phyloP scores from a whole-genome alignment of 2,888 invertebrate species.

The Carcina quercana region DNA sequence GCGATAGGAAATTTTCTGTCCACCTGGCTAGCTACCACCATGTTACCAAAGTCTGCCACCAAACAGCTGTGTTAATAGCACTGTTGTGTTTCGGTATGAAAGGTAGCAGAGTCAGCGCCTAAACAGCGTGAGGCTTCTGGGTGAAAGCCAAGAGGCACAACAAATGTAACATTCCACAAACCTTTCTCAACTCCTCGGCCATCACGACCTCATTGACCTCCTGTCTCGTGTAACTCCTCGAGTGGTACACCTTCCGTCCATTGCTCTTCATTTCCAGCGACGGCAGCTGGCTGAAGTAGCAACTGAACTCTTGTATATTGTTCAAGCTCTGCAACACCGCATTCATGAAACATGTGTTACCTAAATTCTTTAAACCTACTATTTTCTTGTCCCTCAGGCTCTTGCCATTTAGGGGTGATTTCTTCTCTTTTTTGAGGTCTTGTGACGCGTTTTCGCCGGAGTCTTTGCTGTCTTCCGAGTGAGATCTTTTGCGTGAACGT shows the following conservation, averaged over 20 bases:
- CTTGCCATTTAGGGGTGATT: slow-evolving; percentile 55
- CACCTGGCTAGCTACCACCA: too few relatives aligned
- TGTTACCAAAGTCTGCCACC: too few relatives aligned
- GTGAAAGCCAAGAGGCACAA: too few relatives aligned
- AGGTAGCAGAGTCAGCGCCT: too few relatives aligned
- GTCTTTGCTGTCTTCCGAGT: slow-evolving; percentile 71
- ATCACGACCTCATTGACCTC: slow-evolving; percentile 81
- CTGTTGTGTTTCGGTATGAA: too few relatives aligned
- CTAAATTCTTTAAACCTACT: slow-evolving; percentile 85
- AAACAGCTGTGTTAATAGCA: too few relatives aligned
- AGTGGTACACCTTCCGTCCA: slow-evolving; percentile 76
- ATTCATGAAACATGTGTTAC: slow-evolving; percentile 92
- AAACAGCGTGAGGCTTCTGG: too few relatives aligned
- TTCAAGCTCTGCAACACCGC: slow-evolving; percentile 88
- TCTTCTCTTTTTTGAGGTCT: slow-evolving; percentile 43
- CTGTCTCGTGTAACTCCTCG: slow-evolving; percentile 76
- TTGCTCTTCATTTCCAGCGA: slow-evolving; percentile 78
- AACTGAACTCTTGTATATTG: slow-evolving; percentile 88
- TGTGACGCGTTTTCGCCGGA: slow-evolving; percentile 48
- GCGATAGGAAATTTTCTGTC: too few relatives aligned
- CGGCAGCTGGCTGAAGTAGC: slow-evolving; percentile 85
- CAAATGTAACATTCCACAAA: too few relatives aligned
- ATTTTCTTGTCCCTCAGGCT: slow-evolving; percentile 76
- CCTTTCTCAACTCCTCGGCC: slow-evolving; percentile 86
- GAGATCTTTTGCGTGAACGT: slow-evolving; percentile 75